Conservation (phyloP, 1,140 invertebrate species). For the Metaphire vulgaris region DNA sequence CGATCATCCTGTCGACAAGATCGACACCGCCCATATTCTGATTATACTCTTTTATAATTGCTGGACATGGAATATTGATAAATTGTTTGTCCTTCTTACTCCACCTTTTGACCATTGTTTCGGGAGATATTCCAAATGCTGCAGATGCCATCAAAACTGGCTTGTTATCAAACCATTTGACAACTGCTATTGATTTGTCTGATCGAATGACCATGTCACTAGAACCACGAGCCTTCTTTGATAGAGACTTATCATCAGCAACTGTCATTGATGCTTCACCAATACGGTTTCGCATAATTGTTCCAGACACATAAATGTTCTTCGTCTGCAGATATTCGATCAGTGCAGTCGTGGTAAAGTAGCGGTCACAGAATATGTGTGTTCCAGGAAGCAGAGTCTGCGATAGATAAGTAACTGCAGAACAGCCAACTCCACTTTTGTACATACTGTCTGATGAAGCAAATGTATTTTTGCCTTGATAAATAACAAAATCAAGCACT, state of each 20-base stretch:
- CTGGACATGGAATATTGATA: slow-evolving; percentile 15
- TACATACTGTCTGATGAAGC: background rate
- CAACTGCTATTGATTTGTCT: background rate
- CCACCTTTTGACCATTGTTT: background rate
- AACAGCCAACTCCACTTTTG: background rate
- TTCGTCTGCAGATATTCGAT: background rate
- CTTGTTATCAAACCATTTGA: background rate
- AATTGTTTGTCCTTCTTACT: slow-evolving; percentile 5
- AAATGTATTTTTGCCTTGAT: background rate
- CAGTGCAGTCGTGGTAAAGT: background rate
- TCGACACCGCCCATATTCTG: slow-evolving; percentile 40
- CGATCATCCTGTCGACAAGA: slow-evolving; percentile 34
- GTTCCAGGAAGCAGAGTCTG: background rate
- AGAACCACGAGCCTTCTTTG: background rate
- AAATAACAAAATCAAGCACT: background rate
- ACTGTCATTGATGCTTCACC: background rate
- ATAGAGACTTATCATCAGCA: background rate
- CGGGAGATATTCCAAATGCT: background rate
- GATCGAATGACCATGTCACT: background rate
- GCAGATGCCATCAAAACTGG: background rate
- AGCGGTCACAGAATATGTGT: background rate
- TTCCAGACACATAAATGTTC: background rate
- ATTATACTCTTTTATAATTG: slow-evolving; percentile 35
- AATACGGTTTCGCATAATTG: background rate
- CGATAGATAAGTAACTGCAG: background rate